Conservation (phyloP, 2,113 vertebrate species). For the Vombatus ursinus region DNA sequence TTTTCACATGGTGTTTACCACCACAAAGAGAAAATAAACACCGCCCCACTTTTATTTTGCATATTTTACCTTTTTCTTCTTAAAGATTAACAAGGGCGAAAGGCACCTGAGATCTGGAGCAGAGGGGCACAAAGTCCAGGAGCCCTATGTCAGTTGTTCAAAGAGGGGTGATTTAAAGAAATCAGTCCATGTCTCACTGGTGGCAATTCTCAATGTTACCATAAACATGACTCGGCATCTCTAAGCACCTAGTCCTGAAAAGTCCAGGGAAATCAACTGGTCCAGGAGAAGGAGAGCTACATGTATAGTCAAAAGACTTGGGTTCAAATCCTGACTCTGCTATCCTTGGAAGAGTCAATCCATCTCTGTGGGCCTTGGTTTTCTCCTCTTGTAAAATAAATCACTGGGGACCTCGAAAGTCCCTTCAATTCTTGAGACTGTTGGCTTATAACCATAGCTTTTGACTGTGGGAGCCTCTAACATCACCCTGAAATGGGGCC, state of each 20-base stretch:
- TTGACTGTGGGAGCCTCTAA: not conserved
- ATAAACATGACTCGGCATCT: not conserved
- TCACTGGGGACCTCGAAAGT: not conserved
- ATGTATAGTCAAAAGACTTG: not conserved
- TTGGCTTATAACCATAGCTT: not conserved
- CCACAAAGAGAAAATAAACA: not conserved
- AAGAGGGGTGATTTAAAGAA: not conserved
- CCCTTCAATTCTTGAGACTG: not conserved
- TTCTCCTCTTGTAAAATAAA: not conserved
- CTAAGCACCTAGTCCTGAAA: not conserved
- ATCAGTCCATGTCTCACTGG: not conserved
- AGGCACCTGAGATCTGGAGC: not conserved
- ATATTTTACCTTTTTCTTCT: slow-evolving; percentile 33
- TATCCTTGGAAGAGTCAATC: not conserved
- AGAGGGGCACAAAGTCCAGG: not conserved
- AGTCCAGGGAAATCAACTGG: not conserved
- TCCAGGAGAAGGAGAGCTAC: not conserved
- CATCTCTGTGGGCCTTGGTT: not conserved
- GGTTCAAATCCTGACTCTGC: not conserved
- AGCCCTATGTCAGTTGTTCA: not conserved
- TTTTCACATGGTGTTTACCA: not conserved
- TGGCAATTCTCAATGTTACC: not conserved
- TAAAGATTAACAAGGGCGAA: slow-evolving; percentile 6
- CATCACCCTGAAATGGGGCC: not conserved
- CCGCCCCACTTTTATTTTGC: not conserved